Evolutionary conservation across 2,113 vertebrate genomes (phyloP).

Genomic region (Nipponia nippon): DNA sequence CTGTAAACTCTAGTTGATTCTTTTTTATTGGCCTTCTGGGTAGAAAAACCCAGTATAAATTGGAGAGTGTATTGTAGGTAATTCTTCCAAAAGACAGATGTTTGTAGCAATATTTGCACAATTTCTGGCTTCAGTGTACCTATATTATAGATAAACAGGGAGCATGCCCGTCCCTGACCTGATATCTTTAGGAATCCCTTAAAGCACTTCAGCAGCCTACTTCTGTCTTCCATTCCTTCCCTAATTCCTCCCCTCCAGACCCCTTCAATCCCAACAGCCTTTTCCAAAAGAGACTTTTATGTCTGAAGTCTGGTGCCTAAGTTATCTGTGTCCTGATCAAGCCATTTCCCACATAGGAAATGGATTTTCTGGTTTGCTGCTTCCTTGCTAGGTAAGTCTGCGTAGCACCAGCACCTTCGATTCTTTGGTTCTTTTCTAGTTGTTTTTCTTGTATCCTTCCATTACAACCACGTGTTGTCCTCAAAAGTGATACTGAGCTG

Average conservation of each 20-base stretch:
- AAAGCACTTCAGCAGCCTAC: not conserved
- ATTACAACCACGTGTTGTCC: not conserved
- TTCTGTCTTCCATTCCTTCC: not conserved
- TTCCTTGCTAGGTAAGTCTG: fast-evolving
- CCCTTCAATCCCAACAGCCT: not conserved
- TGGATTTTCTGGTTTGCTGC: not conserved
- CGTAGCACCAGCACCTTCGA: not conserved
- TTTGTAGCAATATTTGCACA: not conserved
- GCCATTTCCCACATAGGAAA: not conserved
- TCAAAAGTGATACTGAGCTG: not conserved
- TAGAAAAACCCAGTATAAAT: not conserved
- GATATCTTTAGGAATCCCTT: not conserved
- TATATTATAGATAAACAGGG: not conserved
- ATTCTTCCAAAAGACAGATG: not conserved
- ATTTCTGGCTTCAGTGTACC: not conserved
- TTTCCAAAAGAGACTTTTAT: not conserved
- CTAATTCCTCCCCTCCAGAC: not conserved
- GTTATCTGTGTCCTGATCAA: not conserved
- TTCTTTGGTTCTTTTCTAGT: not conserved
- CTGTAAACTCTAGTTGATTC: not conserved
- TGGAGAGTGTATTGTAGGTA: not conserved
- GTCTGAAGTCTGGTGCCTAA: not conserved
- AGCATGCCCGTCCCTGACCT: not conserved
- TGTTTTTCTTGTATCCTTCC: not conserved
- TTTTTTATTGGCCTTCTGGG: not conserved